phyloP scores from a whole-genome alignment of 1,140 invertebrate species.

The Ceratosolen fusciceps region DNA sequence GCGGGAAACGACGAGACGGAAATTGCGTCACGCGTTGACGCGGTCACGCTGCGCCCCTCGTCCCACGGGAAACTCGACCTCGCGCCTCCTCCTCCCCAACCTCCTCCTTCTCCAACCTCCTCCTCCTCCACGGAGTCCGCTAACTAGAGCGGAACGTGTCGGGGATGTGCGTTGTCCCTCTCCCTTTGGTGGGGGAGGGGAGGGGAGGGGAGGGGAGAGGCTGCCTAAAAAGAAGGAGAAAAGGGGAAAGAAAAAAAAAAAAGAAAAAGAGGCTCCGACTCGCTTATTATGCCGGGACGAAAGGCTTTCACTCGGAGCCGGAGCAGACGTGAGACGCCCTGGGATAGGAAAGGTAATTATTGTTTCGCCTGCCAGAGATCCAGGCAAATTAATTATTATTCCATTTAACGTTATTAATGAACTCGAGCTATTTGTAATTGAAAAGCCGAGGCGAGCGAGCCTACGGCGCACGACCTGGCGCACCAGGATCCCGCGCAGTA shows the following conservation, averaged over 20 bases:
- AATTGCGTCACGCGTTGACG: constrained; percentile 6
- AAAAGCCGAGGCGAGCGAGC: not conserved
- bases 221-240: not conserved
- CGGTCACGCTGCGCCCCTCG: not conserved
- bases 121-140: not conserved
- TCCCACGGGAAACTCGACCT: too few species aligned
- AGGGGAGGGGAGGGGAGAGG: too few species aligned
- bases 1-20: not conserved
- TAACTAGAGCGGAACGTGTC: constrained; percentile 12
- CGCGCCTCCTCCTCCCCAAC: not conserved
- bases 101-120: not conserved
- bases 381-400: too few species aligned
- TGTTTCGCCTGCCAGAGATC: not conserved
- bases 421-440: not conserved
- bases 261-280: too few species aligned
- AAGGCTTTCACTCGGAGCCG: not conserved
- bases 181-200: not conserved
- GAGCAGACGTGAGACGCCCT: not conserved
- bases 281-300: too few species aligned
- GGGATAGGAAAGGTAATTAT: not conserved
- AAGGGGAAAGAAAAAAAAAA: too few species aligned
- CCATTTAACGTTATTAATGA: constrained; percentile 5
- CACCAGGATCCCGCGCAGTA: too few species aligned
- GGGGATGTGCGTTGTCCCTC: not conserved
- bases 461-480: too few species aligned